Conservation (phyloP, 2,797 vertebrate genomes). For the Helicolenus hilgendorfi region DNA sequence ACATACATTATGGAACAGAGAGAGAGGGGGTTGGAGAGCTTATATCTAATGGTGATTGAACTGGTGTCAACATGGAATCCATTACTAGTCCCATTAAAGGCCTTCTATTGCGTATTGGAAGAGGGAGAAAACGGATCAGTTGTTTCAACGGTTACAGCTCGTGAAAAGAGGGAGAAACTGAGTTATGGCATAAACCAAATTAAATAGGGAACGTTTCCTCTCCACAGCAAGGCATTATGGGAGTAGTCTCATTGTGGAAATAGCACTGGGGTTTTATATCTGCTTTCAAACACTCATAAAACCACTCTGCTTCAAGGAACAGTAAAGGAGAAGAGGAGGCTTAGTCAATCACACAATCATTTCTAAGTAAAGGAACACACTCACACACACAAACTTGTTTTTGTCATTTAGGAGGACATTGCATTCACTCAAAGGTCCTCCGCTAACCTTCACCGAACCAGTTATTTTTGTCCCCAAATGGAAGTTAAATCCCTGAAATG, state of each 20-base stretch:
- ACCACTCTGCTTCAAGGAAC: constrained; percentile 4
- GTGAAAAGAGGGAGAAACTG: neutral
- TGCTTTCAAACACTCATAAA: constrained; percentile 18
- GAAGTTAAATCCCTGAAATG: neutral
- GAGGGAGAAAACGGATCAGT: constrained; percentile 32
- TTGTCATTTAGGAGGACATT: neutral
- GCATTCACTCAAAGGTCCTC: neutral
- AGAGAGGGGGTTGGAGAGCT: constrained; percentile 12
- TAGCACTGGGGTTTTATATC: constrained; percentile 9
- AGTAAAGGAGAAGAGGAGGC: neutral
- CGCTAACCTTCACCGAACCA: neutral
- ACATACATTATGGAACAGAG: constrained; percentile 57
- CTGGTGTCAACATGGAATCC: constrained; percentile 56
- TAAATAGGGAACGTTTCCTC: neutral
- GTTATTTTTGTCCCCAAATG: neutral
- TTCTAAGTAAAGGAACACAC: neutral
- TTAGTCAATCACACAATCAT: constrained; percentile 1
- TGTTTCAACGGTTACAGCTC: neutral
- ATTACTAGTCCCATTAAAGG: constrained; percentile 57
- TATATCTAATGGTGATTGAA: constrained; percentile 56
- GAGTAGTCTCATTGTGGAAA: neutral
- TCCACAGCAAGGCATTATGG: neutral
- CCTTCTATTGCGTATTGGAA: constrained; percentile 4
- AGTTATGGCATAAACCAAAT: constrained; percentile 1
- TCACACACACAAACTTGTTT: neutral